Evolutionary conservation across 2,113 vertebrate genomes (phyloP).

Genomic region (Paraplagusia blochii): DNA sequence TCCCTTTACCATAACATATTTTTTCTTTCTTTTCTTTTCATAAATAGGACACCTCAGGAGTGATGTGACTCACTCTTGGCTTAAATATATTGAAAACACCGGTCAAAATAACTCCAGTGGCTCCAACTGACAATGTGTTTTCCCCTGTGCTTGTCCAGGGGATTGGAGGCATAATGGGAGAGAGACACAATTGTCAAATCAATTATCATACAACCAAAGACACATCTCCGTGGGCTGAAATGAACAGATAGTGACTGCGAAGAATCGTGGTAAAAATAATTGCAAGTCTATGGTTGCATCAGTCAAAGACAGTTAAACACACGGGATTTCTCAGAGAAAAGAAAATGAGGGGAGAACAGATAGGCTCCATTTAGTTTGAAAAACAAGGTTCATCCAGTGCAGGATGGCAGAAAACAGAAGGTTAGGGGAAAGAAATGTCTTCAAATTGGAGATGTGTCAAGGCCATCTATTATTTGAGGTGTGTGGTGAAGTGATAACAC

Average conservation of each 20-base stretch:
- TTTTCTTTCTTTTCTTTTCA: too few relatives aligned
- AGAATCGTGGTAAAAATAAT: constrained; percentile 59
- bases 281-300: constrained; percentile 55
- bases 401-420: constrained; percentile 34
- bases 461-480: constrained; percentile 43
- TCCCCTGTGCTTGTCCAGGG: too few relatives aligned
- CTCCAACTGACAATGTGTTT: too few relatives aligned
- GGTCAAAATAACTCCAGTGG: too few relatives aligned
- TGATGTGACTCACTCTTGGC: too few relatives aligned
- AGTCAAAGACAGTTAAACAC: constrained; percentile 64
- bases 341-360: constrained; percentile 36
- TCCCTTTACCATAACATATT: too few relatives aligned
- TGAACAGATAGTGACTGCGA: constrained; percentile 42
- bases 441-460: constrained; percentile 36
- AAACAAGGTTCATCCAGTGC: constrained; percentile 46
- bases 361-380: constrained; percentile 50
- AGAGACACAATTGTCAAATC: constrained; percentile 50
- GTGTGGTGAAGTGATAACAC: constrained; percentile 2
- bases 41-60: too few relatives aligned
- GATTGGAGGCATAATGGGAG: constrained; percentile 26
- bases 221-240: constrained; percentile 44
- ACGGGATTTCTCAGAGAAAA: constrained; percentile 27
- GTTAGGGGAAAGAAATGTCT: constrained; percentile 41
- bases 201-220: constrained; percentile 49
- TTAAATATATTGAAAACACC: too few relatives aligned